phyloP scores from a whole-genome alignment of 2,797 vertebrate species.

The Acipenser oxyrinchus region DNA sequence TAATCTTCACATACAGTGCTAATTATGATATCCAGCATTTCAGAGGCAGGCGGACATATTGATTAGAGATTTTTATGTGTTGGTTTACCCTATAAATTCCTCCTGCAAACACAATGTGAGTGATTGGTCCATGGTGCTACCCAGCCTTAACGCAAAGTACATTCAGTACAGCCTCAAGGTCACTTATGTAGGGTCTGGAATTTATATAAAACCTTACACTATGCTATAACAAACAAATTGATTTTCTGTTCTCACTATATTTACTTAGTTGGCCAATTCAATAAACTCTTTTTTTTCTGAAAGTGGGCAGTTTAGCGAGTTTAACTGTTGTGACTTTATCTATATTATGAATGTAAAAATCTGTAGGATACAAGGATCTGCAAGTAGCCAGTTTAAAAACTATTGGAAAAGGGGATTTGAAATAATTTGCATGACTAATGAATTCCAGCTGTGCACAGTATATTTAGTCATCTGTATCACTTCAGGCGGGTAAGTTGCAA shows the following conservation, averaged over 20 bases:
- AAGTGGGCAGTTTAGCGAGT: constrained; percentile 25
- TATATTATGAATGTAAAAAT: constrained; percentile 11
- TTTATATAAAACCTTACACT: constrained; percentile 41
- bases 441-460: background rate
- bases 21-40: constrained; percentile 21
- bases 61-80: constrained; percentile 9
- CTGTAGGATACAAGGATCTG: background rate
- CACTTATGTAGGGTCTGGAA: constrained; percentile 42
- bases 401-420: background rate
- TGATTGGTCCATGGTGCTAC: constrained; percentile 5
- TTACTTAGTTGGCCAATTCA: constrained; percentile 30
- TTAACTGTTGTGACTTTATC: constrained; percentile 19
- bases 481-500: too few species aligned
- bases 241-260: constrained; percentile 28
- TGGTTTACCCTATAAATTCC: constrained; percentile 9
- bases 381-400: background rate
- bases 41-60: constrained; percentile 11
- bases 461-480: background rate
- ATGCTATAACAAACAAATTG: constrained; percentile 32
- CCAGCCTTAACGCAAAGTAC: constrained; percentile 10
- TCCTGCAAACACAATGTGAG: constrained; percentile 15
- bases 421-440: background rate
- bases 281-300: constrained; percentile 19
- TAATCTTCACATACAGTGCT: too few species aligned
- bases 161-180: constrained; percentile 7